A percentile compares a stretch with the other conserved stretches of the same genome.
Conservation (phyloP, 2,888 invertebrate species). For the Bellardia pandia region DNA sequence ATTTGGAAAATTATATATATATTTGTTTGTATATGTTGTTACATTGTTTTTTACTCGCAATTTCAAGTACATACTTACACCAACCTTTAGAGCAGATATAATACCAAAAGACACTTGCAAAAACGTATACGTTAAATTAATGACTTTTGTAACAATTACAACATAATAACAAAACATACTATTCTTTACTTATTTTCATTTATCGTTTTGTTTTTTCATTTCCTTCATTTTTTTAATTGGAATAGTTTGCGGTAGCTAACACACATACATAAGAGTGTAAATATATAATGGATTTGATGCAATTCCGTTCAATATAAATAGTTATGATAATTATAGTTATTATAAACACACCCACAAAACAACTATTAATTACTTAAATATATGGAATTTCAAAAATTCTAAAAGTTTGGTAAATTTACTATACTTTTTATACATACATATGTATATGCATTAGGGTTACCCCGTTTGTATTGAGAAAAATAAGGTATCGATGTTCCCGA, state of each 20-base stretch:
- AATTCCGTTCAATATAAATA: slow-evolving; percentile 7
- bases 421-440: too few species aligned
- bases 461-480: too few species aligned
- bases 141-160: slow-evolving; percentile 70
- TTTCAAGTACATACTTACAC: slow-evolving; percentile 1
- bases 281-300: slow-evolving; percentile 28
- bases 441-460: too few species aligned
- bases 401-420: too few species aligned
- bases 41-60: slow-evolving; percentile 8
- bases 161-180: slow-evolving; percentile 54
- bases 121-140: slow-evolving; percentile 68
- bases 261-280: background rate
- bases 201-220: background rate
- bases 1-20: background rate
- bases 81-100: background rate
- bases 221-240: slow-evolving; percentile 41
- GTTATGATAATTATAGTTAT: background rate
- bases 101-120: slow-evolving; percentile 45
- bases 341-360: background rate
- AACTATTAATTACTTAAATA: too few species aligned
- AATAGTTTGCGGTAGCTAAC: slow-evolving; percentile 48
- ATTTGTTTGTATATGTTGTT: background rate
- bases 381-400: too few species aligned
- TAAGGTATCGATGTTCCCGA: too few species aligned
- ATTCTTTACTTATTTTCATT: slow-evolving; percentile 17